phyloP scores from a whole-genome alignment of 2,888 invertebrate genomes.

The Catocala nupta region DNA sequence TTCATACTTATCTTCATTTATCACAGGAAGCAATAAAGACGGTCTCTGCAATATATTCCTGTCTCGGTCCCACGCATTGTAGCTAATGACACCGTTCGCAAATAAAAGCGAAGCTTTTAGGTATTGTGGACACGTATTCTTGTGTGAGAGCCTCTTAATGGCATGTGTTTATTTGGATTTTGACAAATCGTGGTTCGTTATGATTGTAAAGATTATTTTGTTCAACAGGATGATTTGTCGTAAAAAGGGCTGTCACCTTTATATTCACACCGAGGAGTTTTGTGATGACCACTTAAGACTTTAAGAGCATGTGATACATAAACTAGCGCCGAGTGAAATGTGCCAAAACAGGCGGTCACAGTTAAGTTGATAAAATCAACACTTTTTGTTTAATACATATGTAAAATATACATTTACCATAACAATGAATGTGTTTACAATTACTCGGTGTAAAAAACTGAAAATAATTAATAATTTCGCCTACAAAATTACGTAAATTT shows the following conservation, averaged over 20 bases:
- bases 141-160: constrained; percentile 52
- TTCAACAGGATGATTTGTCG: constrained; percentile 6
- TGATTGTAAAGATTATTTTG: constrained; percentile 11
- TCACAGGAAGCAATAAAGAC: constrained; percentile 74
- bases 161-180: constrained; percentile 59
- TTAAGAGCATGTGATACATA: too few relatives aligned
- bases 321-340: too few relatives aligned
- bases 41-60: constrained; percentile 66
- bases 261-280: too few relatives aligned
- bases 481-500: too few relatives aligned
- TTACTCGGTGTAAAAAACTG: too few relatives aligned
- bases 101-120: constrained; percentile 68
- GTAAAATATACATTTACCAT: too few relatives aligned
- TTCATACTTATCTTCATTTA: constrained; percentile 69
- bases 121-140: constrained; percentile 64
- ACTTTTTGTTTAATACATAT: too few relatives aligned
- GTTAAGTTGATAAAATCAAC: too few relatives aligned
- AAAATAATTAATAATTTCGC: too few relatives aligned
- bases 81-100: constrained; percentile 72
- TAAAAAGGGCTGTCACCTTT: neutral
- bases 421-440: too few relatives aligned
- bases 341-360: too few relatives aligned
- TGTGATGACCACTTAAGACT: too few relatives aligned
- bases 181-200: constrained; percentile 51
- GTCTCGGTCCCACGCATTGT: constrained; percentile 65